Evolutionary conservation across 2,797 vertebrate genomes (phyloP).

Genomic region (Adrianichthys oophorus): DNA sequence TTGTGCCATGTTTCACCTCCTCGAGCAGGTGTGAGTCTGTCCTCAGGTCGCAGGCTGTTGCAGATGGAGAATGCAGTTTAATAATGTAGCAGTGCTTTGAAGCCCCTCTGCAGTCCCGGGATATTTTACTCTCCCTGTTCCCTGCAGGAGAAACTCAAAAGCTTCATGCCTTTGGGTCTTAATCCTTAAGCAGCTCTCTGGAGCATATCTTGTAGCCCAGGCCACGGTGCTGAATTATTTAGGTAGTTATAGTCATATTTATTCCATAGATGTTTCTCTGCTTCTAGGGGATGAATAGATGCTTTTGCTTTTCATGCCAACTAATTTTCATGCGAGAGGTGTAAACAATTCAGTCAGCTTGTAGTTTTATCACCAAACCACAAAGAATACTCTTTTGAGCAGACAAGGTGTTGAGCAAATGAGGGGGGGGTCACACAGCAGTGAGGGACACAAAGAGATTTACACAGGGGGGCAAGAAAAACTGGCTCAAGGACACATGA

Average conservation of each 20-base stretch:
- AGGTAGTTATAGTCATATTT: constrained; percentile 17
- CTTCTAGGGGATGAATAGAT: neutral
- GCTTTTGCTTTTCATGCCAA: constrained; percentile 2
- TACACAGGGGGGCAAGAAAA: constrained; percentile 6
- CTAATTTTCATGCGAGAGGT: neutral
- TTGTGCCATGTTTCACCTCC: constrained; percentile 40
- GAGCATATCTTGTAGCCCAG: constrained; percentile 25
- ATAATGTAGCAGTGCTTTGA: constrained; percentile 67
- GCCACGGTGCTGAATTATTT: constrained; percentile 43
- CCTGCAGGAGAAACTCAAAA: constrained; percentile 52
- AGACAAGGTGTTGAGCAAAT: constrained; percentile 11
- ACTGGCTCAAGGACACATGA: constrained; percentile 29
- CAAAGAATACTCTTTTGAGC: constrained; percentile 1
- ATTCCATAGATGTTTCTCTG: constrained; percentile 18
- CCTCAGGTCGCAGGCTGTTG: constrained; percentile 44
- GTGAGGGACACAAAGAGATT: constrained; percentile 7
- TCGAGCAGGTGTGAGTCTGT: constrained; percentile 44
- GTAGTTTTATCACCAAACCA: neutral
- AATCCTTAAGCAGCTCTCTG: constrained; percentile 38
- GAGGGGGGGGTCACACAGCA: constrained; percentile 6
- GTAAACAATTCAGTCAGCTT: neutral
- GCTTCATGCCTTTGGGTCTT: constrained; percentile 44
- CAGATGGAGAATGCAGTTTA: constrained; percentile 58
- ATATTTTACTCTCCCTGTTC: constrained; percentile 49
- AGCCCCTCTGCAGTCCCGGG: constrained; percentile 39